Conservation (phyloP, 1,140 invertebrate genomes). For the Eurosta solidaginis region DNA sequence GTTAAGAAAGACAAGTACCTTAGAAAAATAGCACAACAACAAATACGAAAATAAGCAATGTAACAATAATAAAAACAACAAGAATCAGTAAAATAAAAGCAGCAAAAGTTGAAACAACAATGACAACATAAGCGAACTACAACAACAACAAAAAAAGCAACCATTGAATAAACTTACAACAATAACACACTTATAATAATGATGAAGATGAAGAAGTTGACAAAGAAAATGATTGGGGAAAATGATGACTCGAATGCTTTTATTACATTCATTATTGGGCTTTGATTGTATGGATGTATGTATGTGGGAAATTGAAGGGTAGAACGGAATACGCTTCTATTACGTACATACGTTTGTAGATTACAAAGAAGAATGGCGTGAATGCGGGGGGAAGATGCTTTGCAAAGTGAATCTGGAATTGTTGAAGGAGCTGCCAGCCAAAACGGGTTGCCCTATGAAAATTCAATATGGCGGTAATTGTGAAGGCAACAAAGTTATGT, state of each 20-base stretch:
- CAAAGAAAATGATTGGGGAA: slow-evolving; percentile 37
- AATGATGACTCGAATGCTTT: slow-evolving; percentile 30
- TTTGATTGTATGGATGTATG: not conserved
- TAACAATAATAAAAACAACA: slow-evolving; percentile 30
- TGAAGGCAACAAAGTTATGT: not conserved
- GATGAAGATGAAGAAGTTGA: slow-evolving; percentile 57
- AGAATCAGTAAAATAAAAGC: not conserved
- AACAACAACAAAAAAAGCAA: slow-evolving; percentile 30
- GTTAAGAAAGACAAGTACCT: slow-evolving; percentile 59
- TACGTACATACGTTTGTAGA: too few species aligned
- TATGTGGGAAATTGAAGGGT: not conserved
- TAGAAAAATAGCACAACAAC: slow-evolving; percentile 35
- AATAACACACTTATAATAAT: slow-evolving; percentile 48
- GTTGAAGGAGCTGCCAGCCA: slow-evolving; percentile 33
- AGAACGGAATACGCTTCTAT: not conserved
- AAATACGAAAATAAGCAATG: slow-evolving; percentile 35
- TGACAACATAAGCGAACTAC: not conserved
- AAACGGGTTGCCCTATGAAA: not conserved
- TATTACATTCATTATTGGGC: not conserved
- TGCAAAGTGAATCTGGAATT: not conserved
- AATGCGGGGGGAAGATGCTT: not conserved
- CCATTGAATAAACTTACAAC: too few species aligned
- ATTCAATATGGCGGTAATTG: slow-evolving; percentile 28
- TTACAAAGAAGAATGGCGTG: too few species aligned
- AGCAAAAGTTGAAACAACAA: not conserved